Base-by-base conservation (phyloP, 2,113 vertebrate genomes). In the Leucosticte australis region DNA sequence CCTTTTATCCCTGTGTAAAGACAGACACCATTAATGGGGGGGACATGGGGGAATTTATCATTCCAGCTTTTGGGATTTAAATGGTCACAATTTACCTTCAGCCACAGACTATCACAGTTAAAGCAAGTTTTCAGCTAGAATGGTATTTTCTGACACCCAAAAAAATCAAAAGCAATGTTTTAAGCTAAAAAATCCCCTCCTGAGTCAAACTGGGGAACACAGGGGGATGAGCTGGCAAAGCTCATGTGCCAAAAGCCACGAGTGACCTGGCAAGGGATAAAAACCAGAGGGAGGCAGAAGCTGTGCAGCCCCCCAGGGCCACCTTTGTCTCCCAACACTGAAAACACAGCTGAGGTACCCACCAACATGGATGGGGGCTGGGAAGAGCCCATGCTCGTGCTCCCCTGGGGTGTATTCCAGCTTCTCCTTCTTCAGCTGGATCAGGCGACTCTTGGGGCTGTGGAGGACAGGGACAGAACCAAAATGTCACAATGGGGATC, bases 291-390 rank as follows among this genome's bases (percentile, higher is more conserved):
- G 26, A 65, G 33, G 82, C 23, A 78, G 57, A 89, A 92, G 79
- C 18, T 42, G 23, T 3, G 28, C 62, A 59, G 10, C 15, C 9
- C 52, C 56, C 6, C 21, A 52, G 49, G 1, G 52, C 1, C 4
- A 19, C 2, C 27, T 7, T 23, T 27, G 16, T 11, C 46, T 11
- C 27, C 74, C 55, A 79, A 2, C 37, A 28, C 13, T 13, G 4
- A 6, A 22, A 46, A 8, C 11, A 7, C 19, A 42, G 8, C 2
- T 11, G 35, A 64, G 53, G 67, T 81, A 98, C 99, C 98, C 95
- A 99, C 99, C 99, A 23, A 99, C 99, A 8, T 99, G 99, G 81
- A 99, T 98, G 3, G 99, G 99, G 46, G 99, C 98, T 57, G 99
- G 99, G 81, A 99, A 98, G 63, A 99, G 98, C 26, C 99, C 99